These are phyloP conservation scores for Neodontobutis hainanensis DNA, from an alignment of 2,113 vertebrate species.

Conservation along the genomic window DNA sequence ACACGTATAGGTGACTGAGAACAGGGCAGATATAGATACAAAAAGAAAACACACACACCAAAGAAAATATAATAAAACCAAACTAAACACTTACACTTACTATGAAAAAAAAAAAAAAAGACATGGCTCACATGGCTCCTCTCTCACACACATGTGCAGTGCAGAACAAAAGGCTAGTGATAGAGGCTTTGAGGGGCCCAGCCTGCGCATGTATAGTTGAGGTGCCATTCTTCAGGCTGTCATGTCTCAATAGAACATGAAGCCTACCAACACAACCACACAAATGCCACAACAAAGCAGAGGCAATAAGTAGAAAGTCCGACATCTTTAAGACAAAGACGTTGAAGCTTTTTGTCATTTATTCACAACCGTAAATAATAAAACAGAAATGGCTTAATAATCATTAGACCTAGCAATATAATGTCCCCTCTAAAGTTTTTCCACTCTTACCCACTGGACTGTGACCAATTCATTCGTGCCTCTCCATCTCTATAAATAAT, in stretches of 20 bases:
- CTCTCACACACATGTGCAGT: slow-evolving; percentile 12
- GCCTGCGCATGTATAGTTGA: slow-evolving; percentile 42
- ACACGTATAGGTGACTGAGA: slow-evolving; percentile 12
- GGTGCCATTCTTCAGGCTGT: slow-evolving; percentile 57
- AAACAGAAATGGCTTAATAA: slow-evolving; percentile 21
- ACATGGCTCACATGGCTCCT: slow-evolving; percentile 12
- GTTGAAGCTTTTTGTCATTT: neutral
- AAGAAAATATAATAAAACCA: too few relatives aligned
- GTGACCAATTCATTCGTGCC: slow-evolving; percentile 23
- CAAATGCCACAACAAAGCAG: neutral
- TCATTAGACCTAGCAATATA: slow-evolving; percentile 33
- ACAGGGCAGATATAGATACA: slow-evolving; percentile 20
- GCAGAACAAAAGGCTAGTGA: slow-evolving; percentile 57
- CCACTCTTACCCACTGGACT: slow-evolving; percentile 5
- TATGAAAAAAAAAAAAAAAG: slow-evolving; percentile 5
- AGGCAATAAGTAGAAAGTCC: slow-evolving; percentile 2
- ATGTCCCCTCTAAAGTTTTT: slow-evolving; percentile 17
- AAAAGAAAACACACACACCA: neutral
- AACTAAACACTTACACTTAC: neutral
- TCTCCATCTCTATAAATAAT: slow-evolving; percentile 14
- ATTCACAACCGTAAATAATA: neutral
- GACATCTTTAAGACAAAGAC: neutral
- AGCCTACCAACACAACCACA: slow-evolving; percentile 8
- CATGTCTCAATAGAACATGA: slow-evolving; percentile 50
- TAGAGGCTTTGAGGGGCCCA: slow-evolving; percentile 52